Evolutionary conservation across 1,140 invertebrate species (phyloP), one percentile per base, ranked within the genome.

Genomic region (Rhyacophila brunnea): DNA sequence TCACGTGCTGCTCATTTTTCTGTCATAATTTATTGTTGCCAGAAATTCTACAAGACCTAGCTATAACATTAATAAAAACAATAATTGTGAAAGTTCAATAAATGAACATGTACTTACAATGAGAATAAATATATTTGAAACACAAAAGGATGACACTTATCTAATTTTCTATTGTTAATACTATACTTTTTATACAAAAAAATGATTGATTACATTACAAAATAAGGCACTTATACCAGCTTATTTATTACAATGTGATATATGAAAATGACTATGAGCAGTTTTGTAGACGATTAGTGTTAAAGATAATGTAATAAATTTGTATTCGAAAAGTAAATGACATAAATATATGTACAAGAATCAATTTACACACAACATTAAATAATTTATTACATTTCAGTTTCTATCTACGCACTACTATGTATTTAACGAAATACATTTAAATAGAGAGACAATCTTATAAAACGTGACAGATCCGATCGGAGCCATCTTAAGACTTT

Each of bases 321-420:
- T 13, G 15, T 40, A 40, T 40, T 40, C 38, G 38, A 40, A 40
- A 4, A n/a, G 38, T 40, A 40, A 40, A 40, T 40, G 38, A 40
- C 38, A 40, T 40, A 40, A 40, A 40, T 40, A 40, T 40, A 40
- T 40, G 11, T 40, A 40, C 38, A 40, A 15, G 11, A 40, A 40
- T 40, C 38, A 40, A 40, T 40, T 40, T 40, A 40, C 38, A 40
- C 38, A 40, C 38, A 40, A 40, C 38, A 40, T 13, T n/a, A 13
- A 40, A 40, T 40, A n/a, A 40, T 40, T 40, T 40, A 40, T 40
- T 40, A 40, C 38, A 40, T 15, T 40, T 40, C 38, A 40, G 15
- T 40, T n/a, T 15, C 38, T 40, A 40, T 40, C 38, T 40, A 40
- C 38, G 11, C 11, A 40, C 15, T 40, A 15, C 11, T n/a, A n/a